A percentile compares a stretch with the other conserved stretches of the same genome.
Conservation (phyloP, 2,888 invertebrate genomes). For the Chloromyia formosa region DNA sequence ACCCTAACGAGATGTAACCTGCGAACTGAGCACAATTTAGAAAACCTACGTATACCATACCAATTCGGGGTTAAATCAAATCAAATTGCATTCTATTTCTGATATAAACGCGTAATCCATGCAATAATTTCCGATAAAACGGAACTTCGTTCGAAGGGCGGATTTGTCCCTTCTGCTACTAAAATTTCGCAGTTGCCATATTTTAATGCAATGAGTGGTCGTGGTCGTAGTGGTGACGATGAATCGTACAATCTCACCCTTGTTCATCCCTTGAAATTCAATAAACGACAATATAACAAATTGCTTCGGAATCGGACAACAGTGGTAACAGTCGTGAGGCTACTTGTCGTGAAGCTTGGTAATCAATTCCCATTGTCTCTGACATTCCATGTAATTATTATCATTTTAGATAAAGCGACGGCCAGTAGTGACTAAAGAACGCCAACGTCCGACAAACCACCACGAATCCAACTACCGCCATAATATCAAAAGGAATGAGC, state of each 20-base stretch:
- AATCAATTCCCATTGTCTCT: slow-evolving; percentile 41
- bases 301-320: slow-evolving; percentile 1
- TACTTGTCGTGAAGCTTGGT: not conserved
- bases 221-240: not conserved
- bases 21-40: too few relatives aligned
- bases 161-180: not conserved
- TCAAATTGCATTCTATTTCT: not conserved
- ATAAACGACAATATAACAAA: slow-evolving; percentile 35
- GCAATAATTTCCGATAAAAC: slow-evolving; percentile 22
- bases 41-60: too few relatives aligned
- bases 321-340: not conserved
- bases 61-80: not conserved
- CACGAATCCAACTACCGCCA: not conserved
- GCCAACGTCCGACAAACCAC: not conserved
- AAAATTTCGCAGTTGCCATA: slow-evolving; percentile 14
- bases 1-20: too few relatives aligned
- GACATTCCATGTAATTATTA: slow-evolving; percentile 41
- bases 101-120: not conserved
- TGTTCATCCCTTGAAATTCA: slow-evolving; percentile 2
- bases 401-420: slow-evolving; percentile 19
- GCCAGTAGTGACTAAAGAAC: not conserved
- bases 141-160: slow-evolving; percentile 14
- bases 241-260: not conserved
- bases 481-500: slow-evolving; percentile 6
- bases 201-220: not conserved